Evolutionary conservation across 1,140 invertebrate genomes (phyloP), one percentile per base, ranked within the genome.

Genomic region (Pachyrhynchus sulphureomaculatus): DNA sequence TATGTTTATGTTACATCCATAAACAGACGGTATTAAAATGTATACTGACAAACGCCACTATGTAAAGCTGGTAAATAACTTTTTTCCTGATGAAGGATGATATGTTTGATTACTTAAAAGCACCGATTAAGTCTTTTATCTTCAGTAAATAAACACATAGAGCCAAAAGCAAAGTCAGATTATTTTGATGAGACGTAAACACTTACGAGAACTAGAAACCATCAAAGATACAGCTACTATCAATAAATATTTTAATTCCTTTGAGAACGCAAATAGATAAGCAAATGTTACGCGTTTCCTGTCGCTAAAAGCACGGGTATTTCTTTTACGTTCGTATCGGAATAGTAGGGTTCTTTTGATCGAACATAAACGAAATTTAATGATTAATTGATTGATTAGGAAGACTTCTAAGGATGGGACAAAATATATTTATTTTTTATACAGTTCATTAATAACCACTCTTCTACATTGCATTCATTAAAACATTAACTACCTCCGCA

Each of bases 181-280:
- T 69, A 71, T 71, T 71, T 71, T 69, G 66, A 65, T 57, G 62
- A 56, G 62, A 57, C 64, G 62, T 70, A 70, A 68, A 69, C 69
- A 71, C 69, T 68, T 71, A 67, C 55, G 48, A 65, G 65, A 68
- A 69, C 65, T 67, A 69, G 65, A 67, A 71, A 67, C 65, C 65
- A 67, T 69, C 67, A 71, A 71, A 71, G 69, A 71, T 65, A 56
- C 60, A 53, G 60, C 65, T 71, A 71, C 69, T 71, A 71, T 67
- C 69, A 71, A 71, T 71, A 71, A 71, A 71, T 71, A 71, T 69
- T 71, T 71, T 68, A 71, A 68, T 67, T 62, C 69, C 60, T 70
- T 70, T 68, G 67, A 68, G 65, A 68, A 62, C 58, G 61, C 62
- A 71, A 71, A 67, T 65, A 68, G 67, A 71, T 67, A 68, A 70